A percentile compares a stretch with the other conserved stretches of the same genome.
Evolutionary conservation across 2,113 vertebrate genomes (phyloP).

Genomic region (Bujurquina vittata): DNA sequence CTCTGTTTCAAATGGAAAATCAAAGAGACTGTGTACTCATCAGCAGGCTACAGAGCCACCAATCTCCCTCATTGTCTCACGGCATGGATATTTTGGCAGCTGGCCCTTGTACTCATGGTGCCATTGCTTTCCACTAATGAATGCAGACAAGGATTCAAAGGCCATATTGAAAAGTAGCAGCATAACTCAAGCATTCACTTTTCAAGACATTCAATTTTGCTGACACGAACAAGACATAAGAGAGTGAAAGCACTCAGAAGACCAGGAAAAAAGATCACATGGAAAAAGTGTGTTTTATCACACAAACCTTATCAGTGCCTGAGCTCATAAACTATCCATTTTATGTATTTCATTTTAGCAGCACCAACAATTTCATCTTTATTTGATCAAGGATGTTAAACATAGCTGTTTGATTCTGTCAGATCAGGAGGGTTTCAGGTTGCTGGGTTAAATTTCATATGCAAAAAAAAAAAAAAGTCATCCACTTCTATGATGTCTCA

Average conservation of each 20-base stretch:
- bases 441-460: constrained; percentile 4
- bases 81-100: constrained; percentile 61
- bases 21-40: constrained; percentile 63
- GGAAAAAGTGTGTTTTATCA: constrained; percentile 13
- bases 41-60: constrained; percentile 56
- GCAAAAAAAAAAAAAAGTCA: not conserved
- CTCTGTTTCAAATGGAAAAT: constrained; percentile 63
- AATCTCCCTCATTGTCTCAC: constrained; percentile 50
- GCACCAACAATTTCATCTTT: not conserved
- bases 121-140: constrained; percentile 64
- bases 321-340: constrained; percentile 12
- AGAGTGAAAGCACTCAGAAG: not conserved
- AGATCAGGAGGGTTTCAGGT: constrained; percentile 13
- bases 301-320: not conserved
- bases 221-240: constrained; percentile 11
- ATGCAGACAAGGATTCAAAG: constrained; percentile 61
- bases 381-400: constrained; percentile 21
- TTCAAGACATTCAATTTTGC: constrained; percentile 17
- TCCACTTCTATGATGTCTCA: constrained; percentile 10
- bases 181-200: constrained; percentile 37
- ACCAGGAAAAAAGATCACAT: not conserved
- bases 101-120: constrained; percentile 44
- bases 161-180: constrained; percentile 48
- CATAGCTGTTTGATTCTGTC: not conserved
- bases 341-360: not conserved